Base-by-base conservation (phyloP, 2,888 invertebrate genomes). In the Caenorhabditis parvicauda region DNA sequence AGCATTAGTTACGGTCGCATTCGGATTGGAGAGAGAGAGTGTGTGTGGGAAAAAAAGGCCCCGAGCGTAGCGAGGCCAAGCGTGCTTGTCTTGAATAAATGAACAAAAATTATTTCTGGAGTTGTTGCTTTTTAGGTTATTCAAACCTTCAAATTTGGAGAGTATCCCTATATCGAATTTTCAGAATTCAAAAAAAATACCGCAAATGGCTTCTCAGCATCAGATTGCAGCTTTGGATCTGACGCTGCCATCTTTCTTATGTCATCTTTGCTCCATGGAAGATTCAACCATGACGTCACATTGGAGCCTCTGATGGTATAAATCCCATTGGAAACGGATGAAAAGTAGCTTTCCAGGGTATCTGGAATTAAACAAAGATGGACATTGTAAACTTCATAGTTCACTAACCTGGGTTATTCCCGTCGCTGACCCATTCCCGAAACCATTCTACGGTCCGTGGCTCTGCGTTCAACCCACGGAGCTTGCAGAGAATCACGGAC, bases 401-500 rank as follows among this genome's bases (percentile, higher is more conserved):
- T 21, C 14, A 41, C 27, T 27, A 37, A 71, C 75, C 75, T 37
- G 62, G 58, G 53, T 74, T 64, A 35, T 56, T 47, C 2, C 75
- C 76, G 21, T 19, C 55, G 2, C 47, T 66, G 28, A 79, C 55
- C 79, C 79, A 79, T 48, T 72, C 62, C 24, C 59, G 37, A 38
- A 77, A 70, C 74, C 75, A 79, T 14, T 70, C 59, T 9, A 54
- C 57, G 12, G 72, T 63, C 27, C 64, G 49, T 22, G 80, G 79
- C 47, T 79, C 79, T 43, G 60, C 70, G 24, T 59, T 27, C 24
- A 42, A 52, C 32, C 60, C 71, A 3, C 54, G 49, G 28, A 50
- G 61, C 52, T 79, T 79, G 67, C 79, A 79, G 37, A 79, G 59
- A 43, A 79, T 63, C n/a, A 79, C 51, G 12, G 76, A 59, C 62